These are phyloP conservation scores for Hippoglossus stenolepis DNA, from an alignment of 2,113 vertebrate genomes.

Conservation along the genomic window DNA sequence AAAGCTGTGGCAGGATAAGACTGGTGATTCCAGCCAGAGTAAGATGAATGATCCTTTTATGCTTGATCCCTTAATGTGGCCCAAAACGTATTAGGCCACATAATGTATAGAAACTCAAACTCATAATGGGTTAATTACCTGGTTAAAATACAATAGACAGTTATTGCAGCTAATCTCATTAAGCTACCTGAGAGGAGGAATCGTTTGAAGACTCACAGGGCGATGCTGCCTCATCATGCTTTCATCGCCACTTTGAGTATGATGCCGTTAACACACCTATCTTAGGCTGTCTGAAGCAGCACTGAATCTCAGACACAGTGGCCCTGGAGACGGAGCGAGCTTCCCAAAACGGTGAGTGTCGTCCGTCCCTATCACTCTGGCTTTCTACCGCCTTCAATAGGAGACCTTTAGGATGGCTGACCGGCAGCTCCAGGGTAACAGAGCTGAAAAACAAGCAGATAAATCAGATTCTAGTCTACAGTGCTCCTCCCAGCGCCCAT, in stretches of 20 bases:
- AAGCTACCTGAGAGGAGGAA: neutral
- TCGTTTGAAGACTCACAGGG: neutral
- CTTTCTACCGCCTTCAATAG: slow-evolving; percentile 30
- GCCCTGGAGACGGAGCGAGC: slow-evolving; percentile 6
- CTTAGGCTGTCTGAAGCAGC: slow-evolving; percentile 46
- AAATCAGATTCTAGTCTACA: slow-evolving; percentile 64
- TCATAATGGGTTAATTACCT: slow-evolving; percentile 37
- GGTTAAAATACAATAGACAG: neutral
- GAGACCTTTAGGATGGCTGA: slow-evolving; percentile 53
- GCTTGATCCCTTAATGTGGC: slow-evolving; percentile 19
- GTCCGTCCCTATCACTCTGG: slow-evolving; percentile 8
- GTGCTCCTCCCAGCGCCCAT: slow-evolving; percentile 56
- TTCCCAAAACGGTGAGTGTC: slow-evolving; percentile 32
- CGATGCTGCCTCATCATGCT: slow-evolving; percentile 8
- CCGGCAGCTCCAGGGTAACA: slow-evolving; percentile 55
- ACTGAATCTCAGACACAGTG: slow-evolving; percentile 14
- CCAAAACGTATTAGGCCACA: slow-evolving; percentile 14
- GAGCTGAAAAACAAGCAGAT: slow-evolving; percentile 71
- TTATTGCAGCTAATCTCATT: neutral
- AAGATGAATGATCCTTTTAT: slow-evolving; percentile 59
- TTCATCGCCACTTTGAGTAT: slow-evolving; percentile 27
- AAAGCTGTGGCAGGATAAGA: slow-evolving; percentile 49
- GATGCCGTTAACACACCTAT: slow-evolving; percentile 22
- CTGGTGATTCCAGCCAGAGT: slow-evolving; percentile 45
- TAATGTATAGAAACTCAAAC: slow-evolving; percentile 10